Conservation (phyloP, 2,113 vertebrate genomes). For the Larimichthys polyactis region DNA sequence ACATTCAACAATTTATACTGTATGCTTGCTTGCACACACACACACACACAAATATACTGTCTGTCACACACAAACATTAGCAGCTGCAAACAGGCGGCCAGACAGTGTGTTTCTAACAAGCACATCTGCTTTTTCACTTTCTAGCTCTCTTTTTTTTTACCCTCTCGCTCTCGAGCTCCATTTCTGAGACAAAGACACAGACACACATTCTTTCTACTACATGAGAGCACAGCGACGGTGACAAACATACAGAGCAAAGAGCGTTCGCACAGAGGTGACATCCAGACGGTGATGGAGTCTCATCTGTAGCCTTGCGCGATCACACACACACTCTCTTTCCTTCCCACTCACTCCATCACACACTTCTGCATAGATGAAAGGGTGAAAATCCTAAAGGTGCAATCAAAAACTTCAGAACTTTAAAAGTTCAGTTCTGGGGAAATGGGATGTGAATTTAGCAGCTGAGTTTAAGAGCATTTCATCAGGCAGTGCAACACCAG, state of each 20-base stretch:
- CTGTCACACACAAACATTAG: constrained; percentile 56
- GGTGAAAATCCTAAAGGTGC: not conserved
- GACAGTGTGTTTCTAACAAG: constrained; percentile 70
- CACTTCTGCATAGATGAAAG: not conserved
- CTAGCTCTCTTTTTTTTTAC: constrained; percentile 1
- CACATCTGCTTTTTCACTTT: constrained; percentile 77
- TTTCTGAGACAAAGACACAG: constrained; percentile 43
- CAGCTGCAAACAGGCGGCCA: constrained; percentile 79
- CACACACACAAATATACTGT: constrained; percentile 27
- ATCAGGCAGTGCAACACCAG: not conserved
- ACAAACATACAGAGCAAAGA: constrained; percentile 43
- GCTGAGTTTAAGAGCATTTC: not conserved
- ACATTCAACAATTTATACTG: not conserved
- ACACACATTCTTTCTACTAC: constrained; percentile 31
- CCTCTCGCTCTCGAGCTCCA: not conserved
- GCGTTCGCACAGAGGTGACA: constrained; percentile 58
- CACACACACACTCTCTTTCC: not conserved
- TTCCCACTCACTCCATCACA: not conserved
- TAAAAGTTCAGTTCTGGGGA: not conserved
- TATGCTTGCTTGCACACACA: constrained; percentile 1
- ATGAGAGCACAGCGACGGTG: constrained; percentile 44
- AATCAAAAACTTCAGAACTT: not conserved
- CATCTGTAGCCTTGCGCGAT: constrained; percentile 21
- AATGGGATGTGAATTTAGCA: not conserved
- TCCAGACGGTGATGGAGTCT: constrained; percentile 46